These are phyloP conservation scores for Cataglyphis livida DNA, from an alignment of 2,888 invertebrate species.

Conservation along the genomic window DNA sequence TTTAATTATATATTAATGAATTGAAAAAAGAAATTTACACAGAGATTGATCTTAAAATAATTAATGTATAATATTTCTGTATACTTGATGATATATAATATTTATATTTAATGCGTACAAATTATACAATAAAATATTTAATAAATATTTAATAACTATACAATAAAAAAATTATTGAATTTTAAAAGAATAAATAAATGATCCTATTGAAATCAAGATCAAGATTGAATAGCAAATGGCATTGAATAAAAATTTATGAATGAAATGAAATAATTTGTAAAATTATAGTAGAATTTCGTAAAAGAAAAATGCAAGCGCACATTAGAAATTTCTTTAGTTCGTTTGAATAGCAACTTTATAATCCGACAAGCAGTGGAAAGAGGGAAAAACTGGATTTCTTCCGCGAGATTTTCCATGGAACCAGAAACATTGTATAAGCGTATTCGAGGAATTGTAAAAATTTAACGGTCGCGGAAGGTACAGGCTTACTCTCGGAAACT, in stretches of 20 bases:
- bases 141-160: background rate
- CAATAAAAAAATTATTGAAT: background rate
- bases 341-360: background rate
- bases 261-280: too few relatives aligned
- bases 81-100: background rate
- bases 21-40: background rate
- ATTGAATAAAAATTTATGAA: background rate
- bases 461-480: conserved; percentile 27
- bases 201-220: background rate
- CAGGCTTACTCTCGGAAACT: background rate
- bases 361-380: background rate
- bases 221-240: background rate
- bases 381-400: background rate
- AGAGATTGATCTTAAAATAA: background rate
- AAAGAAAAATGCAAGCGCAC: background rate
- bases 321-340: background rate
- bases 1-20: background rate
- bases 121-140: background rate
- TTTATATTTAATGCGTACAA: background rate
- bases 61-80: background rate
- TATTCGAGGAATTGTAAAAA: conserved; percentile 25
- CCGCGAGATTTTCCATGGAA: background rate
- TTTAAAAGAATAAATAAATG: background rate
- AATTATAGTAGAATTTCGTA: background rate
- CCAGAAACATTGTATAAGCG: conserved; percentile 5